Percentiles rank a stretch among this genome's conserved stretches.
Evolutionary conservation across 2,113 vertebrate species (phyloP).

Genomic region (Hypocryptadius cinnamomeus): DNA sequence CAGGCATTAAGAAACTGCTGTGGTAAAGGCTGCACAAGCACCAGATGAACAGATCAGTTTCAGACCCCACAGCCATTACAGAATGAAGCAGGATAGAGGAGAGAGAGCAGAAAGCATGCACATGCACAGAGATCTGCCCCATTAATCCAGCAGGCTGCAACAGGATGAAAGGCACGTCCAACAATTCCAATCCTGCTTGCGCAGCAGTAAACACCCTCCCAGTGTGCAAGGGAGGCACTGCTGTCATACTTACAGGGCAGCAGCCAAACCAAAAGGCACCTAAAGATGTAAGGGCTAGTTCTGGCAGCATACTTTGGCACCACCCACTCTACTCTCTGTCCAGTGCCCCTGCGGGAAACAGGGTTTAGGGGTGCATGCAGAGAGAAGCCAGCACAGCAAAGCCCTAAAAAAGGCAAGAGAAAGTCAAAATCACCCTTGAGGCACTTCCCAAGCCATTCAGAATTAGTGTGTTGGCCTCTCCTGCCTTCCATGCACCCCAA

Average conservation of each 20-base stretch:
- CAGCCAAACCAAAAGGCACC: background rate
- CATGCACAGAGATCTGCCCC: background rate
- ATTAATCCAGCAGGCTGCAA: conserved; percentile 19
- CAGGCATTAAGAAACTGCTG: background rate
- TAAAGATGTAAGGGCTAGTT: background rate
- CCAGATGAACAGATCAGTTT: background rate
- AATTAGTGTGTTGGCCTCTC: background rate
- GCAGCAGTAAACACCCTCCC: background rate
- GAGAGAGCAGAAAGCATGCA: background rate
- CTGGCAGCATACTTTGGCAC: background rate
- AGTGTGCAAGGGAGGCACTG: background rate
- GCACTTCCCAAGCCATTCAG: background rate
- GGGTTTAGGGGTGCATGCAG: background rate
- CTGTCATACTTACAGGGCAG: background rate
- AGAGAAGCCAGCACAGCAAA: background rate
- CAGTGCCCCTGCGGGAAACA: background rate
- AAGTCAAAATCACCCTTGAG: background rate
- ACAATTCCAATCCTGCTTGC: background rate
- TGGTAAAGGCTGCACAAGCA: background rate
- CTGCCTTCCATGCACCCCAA: background rate
- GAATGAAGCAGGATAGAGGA: background rate
- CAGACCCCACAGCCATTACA: background rate
- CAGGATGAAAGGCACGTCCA: conserved; percentile 1
- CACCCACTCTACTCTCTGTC: background rate
- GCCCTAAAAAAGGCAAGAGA: background rate